Base-by-base conservation (phyloP, 2,797 vertebrate species). In the Liasis olivaceus region DNA sequence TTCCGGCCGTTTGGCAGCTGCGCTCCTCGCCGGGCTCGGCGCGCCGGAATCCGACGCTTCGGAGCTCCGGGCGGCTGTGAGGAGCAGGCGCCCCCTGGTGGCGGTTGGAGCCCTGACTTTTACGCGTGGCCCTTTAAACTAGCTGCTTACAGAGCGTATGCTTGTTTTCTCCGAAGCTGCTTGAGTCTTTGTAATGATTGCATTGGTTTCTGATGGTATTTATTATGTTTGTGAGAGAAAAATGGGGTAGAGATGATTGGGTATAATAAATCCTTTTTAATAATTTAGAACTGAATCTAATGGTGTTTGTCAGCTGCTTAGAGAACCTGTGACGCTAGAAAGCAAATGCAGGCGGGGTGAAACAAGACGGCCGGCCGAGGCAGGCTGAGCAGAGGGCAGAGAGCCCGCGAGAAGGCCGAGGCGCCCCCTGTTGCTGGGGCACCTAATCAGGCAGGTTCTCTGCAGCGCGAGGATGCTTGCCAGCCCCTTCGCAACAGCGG, bases 151-250 rank as follows among this genome's bases (percentile, higher is more conserved):
- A n/a, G 9, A 11, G 11, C 22, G 64, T 26, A 28, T 69, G 2
- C 0, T 54, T 6, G 1, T 56, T 9, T 9, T 0, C n/a, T 1
- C 36, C 1, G 2, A 11, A 36, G 1, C n/a, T 42, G 36, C 54
- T 14, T 13, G 24, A 22, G 28, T 47, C 56, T 31, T 36, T 13
- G 24, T 22, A 13, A 62, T 5, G 3, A 7, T 88, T 8, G 1
- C 4, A 15, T 5, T n/a, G 4, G 11, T 81, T 90, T 59, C n/a
- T n/a, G 22, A 12, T 81, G 58, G 7, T 90, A 90, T 84, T 84
- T 84, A 60, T 47, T 5, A 17, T 28, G 17, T 28, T 62, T 11
- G 17, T 60, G 42, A 64, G 60, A 22, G 63, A 22, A 12, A 15
- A 31, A 17, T 6, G 42, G 7, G 47, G 20, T 9, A 5, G 26